These are phyloP conservation scores for Synergus umbraculus DNA, from an alignment of 2,888 invertebrate genomes.

Conservation along the genomic window DNA sequence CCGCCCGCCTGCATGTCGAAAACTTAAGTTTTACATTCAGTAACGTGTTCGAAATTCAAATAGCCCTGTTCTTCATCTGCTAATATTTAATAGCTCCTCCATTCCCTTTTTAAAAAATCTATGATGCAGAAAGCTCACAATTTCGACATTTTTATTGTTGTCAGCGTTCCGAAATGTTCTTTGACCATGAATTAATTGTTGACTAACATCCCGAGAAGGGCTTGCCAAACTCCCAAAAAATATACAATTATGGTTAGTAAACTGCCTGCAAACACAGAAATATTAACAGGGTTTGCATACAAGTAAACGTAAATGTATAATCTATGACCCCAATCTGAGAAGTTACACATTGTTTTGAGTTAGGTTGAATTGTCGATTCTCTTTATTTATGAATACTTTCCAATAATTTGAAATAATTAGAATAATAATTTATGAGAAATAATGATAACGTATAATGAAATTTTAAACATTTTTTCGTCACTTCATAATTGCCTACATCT, in stretches of 20 bases:
- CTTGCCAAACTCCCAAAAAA: too few relatives aligned
- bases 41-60: constrained; percentile 10
- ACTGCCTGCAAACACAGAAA: too few relatives aligned
- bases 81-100: not conserved
- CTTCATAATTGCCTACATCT: not conserved
- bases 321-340: not conserved
- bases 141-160: too few relatives aligned
- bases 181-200: too few relatives aligned
- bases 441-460: not conserved
- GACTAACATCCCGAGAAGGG: too few relatives aligned
- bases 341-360: not conserved
- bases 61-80: not conserved
- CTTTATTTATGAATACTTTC: too few relatives aligned
- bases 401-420: too few relatives aligned
- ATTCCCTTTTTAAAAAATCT: not conserved
- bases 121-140: not conserved
- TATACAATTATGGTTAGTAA: too few relatives aligned
- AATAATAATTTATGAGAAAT: too few relatives aligned
- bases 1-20: constrained; percentile 56
- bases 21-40: constrained; percentile 42
- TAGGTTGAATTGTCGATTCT: not conserved
- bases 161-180: not conserved
- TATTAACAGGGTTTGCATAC: too few relatives aligned
- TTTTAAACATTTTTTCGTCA: not conserved
- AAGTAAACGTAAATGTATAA: not conserved